Conservation (phyloP, 2,888 invertebrate species). For the Syrista parreyssii region DNA sequence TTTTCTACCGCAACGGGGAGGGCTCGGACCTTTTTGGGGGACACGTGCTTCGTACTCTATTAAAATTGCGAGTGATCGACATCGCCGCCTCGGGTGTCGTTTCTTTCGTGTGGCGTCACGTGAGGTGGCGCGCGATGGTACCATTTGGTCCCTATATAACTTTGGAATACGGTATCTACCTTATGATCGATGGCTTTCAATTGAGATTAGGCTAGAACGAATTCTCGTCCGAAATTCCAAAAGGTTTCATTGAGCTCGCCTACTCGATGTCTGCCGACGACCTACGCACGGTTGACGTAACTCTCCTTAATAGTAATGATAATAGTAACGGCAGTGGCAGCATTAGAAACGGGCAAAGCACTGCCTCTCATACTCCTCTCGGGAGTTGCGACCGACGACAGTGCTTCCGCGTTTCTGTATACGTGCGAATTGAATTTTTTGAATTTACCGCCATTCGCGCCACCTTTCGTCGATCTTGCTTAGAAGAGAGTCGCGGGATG, state of each 20-base stretch:
- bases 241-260: background rate
- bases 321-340: background rate
- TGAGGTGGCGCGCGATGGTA: background rate
- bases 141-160: background rate
- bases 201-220: background rate
- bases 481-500: background rate
- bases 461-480: background rate
- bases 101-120: background rate
- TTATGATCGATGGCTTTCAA: background rate
- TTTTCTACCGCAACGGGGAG: slow-evolving; percentile 6
- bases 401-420: background rate
- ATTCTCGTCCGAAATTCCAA: background rate
- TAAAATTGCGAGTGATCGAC: background rate
- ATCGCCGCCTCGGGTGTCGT: background rate
- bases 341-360: background rate
- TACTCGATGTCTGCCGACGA: background rate
- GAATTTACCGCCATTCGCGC: background rate
- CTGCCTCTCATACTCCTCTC: background rate
- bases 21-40: slow-evolving; percentile 33
- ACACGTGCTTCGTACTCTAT: slow-evolving; percentile 27
- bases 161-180: background rate
- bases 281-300: background rate
- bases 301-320: background rate
- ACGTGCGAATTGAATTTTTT: background rate
- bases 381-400: background rate